phyloP scores from a whole-genome alignment of 2,797 vertebrate species.

The Tenualosa thibaudeaui region DNA sequence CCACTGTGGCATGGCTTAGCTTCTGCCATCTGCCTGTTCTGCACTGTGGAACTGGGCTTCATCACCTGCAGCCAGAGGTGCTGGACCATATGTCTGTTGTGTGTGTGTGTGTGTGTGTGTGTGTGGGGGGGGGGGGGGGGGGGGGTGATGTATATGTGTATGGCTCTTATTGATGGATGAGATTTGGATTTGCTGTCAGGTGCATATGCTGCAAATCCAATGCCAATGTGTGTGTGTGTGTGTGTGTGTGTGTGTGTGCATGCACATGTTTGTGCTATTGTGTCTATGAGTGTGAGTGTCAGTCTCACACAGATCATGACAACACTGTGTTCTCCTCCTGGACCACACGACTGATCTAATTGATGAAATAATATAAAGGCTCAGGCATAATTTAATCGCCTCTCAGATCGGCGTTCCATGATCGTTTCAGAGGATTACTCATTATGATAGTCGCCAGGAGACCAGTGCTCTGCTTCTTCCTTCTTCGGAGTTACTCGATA shows the following conservation, averaged over 20 bases:
- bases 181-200: no score
- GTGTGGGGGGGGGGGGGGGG: no score
- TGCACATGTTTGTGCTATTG: background rate
- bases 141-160: background rate
- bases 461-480: constrained; percentile 28
- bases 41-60: constrained; percentile 78
- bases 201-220: no score
- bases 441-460: constrained; percentile 46
- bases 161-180: no score
- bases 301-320: no score
- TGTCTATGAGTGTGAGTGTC: background rate
- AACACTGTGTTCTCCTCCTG: background rate
- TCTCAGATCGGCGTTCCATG: constrained; percentile 69
- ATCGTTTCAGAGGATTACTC: constrained; percentile 71
- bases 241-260: background rate
- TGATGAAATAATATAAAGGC: constrained; percentile 76
- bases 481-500: constrained; percentile 55
- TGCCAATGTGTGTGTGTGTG: background rate
- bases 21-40: constrained; percentile 82
- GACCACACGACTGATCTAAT: constrained; percentile 60
- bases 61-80: background rate
- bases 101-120: background rate
- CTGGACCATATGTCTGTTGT: background rate
- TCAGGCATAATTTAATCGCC: constrained; percentile 72
- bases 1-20: constrained; percentile 69